A percentile compares a stretch with the other conserved stretches of the same genome.
These are phyloP conservation scores for Bilobella aurantiaca DNA, from an alignment of 1,140 invertebrate genomes.

Conservation along the genomic window DNA sequence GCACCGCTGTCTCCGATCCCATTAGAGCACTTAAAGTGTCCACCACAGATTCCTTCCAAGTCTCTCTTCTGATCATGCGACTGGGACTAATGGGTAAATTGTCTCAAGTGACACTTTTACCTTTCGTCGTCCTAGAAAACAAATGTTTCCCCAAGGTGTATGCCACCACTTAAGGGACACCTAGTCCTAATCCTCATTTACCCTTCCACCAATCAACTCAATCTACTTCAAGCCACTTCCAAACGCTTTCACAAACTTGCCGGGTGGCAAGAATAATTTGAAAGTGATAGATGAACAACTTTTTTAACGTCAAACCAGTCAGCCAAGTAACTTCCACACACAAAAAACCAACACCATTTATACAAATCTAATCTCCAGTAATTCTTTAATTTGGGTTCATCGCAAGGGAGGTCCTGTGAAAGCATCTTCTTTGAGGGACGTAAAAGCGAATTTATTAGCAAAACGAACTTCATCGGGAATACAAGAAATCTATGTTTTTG, in stretches of 20 bases:
- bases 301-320: not conserved
- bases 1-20: slow-evolving; percentile 24
- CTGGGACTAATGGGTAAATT: slow-evolving; percentile 10
- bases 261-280: not conserved
- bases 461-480: no score
- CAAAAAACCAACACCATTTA: not conserved
- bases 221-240: no score
- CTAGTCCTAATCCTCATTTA: no score
- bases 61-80: not conserved
- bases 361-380: not conserved
- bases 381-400: not conserved
- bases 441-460: not conserved
- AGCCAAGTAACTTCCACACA: not conserved
- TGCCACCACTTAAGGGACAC: not conserved
- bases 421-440: not conserved
- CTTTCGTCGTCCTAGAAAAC: not conserved
- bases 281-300: not conserved
- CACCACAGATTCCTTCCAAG: not conserved
- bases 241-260: not conserved
- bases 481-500: no score
- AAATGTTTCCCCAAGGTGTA: slow-evolving; percentile 7
- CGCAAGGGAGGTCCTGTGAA: not conserved
- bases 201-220: no score
- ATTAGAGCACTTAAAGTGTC: slow-evolving; percentile 26
- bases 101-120: slow-evolving; percentile 5